A percentile compares a stretch with the other conserved stretches of the same genome.
Conservation (phyloP, 1,140 invertebrate species). For the Chelonus insularis region DNA sequence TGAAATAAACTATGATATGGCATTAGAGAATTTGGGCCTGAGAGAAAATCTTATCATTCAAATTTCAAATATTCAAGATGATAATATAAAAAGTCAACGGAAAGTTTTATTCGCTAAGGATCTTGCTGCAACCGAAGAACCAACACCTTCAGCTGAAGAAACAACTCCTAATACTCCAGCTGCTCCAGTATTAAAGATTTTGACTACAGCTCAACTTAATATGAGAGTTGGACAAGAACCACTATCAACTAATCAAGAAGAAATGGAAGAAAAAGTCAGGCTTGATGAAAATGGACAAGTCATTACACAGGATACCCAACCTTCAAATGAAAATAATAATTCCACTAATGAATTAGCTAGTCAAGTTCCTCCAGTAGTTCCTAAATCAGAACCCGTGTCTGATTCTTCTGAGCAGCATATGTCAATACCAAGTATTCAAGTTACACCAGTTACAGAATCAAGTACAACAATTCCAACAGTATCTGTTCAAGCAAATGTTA, state of each 20-base stretch:
- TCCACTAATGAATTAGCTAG: not conserved
- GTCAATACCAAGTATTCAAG: not conserved
- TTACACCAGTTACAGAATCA: not conserved
- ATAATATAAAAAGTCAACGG: not conserved
- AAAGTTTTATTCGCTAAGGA: not conserved
- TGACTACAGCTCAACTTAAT: slow-evolving; percentile 29
- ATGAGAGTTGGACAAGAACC: slow-evolving; percentile 15
- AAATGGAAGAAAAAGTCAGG: too few species aligned
- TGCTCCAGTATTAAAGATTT: slow-evolving; percentile 16
- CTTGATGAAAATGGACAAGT: not conserved
- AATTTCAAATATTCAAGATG: slow-evolving; percentile 15
- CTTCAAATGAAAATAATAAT: not conserved
- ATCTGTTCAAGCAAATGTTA: not conserved
- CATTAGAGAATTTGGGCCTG: not conserved
- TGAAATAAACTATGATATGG: not conserved
- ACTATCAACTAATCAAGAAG: not conserved
- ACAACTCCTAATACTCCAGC: not conserved
- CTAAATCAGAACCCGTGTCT: not conserved
- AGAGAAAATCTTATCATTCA: slow-evolving; percentile 25
- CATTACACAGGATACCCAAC: not conserved
- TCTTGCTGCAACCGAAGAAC: not conserved
- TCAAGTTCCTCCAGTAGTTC: not conserved
- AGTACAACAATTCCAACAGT: not conserved
- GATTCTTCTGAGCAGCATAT: not conserved
- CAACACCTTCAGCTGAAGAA: not conserved